Conservation (phyloP, 2,113 vertebrate species). For the Prochilodus magdalenae region DNA sequence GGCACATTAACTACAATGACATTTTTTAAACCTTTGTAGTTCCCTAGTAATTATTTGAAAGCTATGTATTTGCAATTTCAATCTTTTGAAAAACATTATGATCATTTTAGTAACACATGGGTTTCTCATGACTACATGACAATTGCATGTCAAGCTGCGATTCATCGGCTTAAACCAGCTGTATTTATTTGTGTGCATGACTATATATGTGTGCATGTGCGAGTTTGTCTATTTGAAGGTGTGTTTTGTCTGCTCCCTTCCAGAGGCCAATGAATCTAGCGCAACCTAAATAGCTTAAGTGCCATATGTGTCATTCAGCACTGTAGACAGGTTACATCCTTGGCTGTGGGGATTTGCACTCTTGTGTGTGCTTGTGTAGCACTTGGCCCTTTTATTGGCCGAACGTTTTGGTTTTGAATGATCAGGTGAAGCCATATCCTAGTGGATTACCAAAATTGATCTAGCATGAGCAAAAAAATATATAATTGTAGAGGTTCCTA, state of each 20-base stretch:
- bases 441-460: neutral
- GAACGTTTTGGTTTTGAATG: neutral
- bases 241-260: conserved; percentile 9
- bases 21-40: too few relatives aligned
- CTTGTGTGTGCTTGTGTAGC: neutral
- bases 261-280: conserved; percentile 38
- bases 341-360: neutral
- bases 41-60: too few relatives aligned
- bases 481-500: too few relatives aligned
- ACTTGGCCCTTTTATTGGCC: neutral
- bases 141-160: neutral
- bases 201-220: neutral
- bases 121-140: too few relatives aligned
- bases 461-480: neutral
- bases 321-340: neutral
- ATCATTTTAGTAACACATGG: neutral
- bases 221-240: conserved; percentile 16
- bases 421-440: neutral
- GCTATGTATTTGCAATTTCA: too few relatives aligned
- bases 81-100: too few relatives aligned
- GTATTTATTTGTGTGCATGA: conserved; percentile 25
- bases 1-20: too few relatives aligned
- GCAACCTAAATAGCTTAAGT: conserved; percentile 35
- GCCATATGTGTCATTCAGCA: conserved; percentile 18
- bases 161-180: neutral